These are phyloP conservation scores for Cinara cedri DNA, from an alignment of 2,888 invertebrate genomes.

Conservation along the genomic window DNA sequence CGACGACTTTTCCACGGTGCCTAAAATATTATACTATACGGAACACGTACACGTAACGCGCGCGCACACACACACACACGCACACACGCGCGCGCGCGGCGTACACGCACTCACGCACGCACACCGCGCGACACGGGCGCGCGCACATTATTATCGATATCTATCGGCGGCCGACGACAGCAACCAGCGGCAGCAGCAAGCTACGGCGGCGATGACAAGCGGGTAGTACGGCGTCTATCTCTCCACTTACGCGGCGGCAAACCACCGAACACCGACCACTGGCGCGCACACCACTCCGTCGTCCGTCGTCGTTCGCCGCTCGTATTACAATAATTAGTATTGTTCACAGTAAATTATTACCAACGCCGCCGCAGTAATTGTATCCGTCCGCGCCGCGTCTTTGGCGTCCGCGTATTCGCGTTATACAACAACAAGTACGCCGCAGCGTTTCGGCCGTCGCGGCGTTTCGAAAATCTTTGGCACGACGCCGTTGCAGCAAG, in stretches of 20 bases:
- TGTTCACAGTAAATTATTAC: too few species aligned
- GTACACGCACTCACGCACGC: constrained; percentile 60
- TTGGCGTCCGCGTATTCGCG: constrained; percentile 5
- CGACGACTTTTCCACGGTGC: neutral
- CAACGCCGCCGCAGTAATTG: too few species aligned
- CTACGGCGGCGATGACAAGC: neutral
- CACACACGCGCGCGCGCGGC: constrained; percentile 47
- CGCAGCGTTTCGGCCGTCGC: too few species aligned
- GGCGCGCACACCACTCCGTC: neutral
- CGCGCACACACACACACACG: constrained; percentile 60
- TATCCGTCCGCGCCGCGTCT: too few species aligned
- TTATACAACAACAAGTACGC: too few species aligned
- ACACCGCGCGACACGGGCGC: constrained; percentile 61
- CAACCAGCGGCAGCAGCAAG: constrained; percentile 59
- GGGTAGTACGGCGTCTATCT: constrained; percentile 35
- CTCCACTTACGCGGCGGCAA: constrained; percentile 1
- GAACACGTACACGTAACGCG: constrained; percentile 59
- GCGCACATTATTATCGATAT: constrained; percentile 61
- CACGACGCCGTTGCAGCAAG: neutral
- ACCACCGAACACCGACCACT: constrained; percentile 2
- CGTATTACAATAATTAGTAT: neutral
- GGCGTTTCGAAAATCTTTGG: neutral
- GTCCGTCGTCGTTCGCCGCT: constrained; percentile 60
- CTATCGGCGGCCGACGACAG: constrained; percentile 60
- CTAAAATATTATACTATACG: constrained; percentile 10